These are phyloP conservation scores for Dicyrtoma fusca DNA, from an alignment of 2,888 invertebrate genomes.

Conservation along the genomic window DNA sequence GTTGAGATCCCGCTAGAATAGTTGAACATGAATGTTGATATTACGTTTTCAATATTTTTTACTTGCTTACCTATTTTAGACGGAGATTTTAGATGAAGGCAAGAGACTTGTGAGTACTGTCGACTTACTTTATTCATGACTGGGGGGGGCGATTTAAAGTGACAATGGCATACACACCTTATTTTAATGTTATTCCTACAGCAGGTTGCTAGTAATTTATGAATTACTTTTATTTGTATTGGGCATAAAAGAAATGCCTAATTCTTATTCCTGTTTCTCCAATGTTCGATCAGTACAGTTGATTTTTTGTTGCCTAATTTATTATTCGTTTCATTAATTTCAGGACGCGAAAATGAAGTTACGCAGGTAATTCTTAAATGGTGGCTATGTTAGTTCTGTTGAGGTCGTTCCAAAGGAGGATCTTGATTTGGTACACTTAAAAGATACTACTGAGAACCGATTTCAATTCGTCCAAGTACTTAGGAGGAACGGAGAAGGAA, in stretches of 20 bases:
- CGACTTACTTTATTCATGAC: slow-evolving; percentile 97
- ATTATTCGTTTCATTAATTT: neutral
- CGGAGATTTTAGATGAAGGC: slow-evolving; percentile 93
- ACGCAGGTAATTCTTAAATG: slow-evolving; percentile 82
- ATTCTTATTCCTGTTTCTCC: slow-evolving; percentile 89
- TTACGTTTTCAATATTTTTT: neutral
- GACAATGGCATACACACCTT: slow-evolving; percentile 87
- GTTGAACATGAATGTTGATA: no score
- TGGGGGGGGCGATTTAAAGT: slow-evolving; percentile 93
- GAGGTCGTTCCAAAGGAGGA: slow-evolving; percentile 91
- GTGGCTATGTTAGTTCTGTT: slow-evolving; percentile 74
- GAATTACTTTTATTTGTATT: neutral
- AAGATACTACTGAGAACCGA: no score
- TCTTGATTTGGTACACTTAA: slow-evolving; percentile 82
- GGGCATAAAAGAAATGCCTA: no score
- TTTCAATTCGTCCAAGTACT: no score
- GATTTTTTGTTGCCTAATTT: neutral
- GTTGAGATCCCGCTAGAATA: no score
- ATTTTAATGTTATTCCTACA: slow-evolving; percentile 81
- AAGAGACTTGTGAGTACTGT: slow-evolving; percentile 87
- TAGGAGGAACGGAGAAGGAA: no score
- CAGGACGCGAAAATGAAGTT: slow-evolving; percentile 69
- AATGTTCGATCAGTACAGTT: slow-evolving; percentile 42
- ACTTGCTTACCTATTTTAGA: slow-evolving; percentile 65
- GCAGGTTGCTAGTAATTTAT: slow-evolving; percentile 39